Evolutionary conservation across 2,888 invertebrate genomes (phyloP).

Genomic region (Conistra vaccinii): DNA sequence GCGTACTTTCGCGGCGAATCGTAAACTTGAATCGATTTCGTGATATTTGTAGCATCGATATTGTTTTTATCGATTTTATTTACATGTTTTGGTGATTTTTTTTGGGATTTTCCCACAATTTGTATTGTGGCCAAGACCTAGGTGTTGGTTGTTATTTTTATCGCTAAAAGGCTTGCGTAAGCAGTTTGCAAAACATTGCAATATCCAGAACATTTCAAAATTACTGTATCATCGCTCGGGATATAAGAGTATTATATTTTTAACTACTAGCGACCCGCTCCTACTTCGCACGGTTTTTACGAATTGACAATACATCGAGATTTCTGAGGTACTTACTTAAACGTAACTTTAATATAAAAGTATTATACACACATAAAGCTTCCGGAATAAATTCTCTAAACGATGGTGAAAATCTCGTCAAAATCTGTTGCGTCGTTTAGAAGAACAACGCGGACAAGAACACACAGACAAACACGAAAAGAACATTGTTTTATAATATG

Average conservation of each 20-base stretch:
- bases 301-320: no score
- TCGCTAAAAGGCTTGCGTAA: not conserved
- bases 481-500: no score
- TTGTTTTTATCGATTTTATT: constrained; percentile 54
- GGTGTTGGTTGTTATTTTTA: constrained; percentile 7
- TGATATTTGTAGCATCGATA: constrained; percentile 64
- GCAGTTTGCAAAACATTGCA: not conserved
- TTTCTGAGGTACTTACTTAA: no score
- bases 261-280: no score
- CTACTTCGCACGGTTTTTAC: no score
- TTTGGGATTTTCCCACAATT: constrained; percentile 19
- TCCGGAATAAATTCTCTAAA: no score
- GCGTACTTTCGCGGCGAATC: constrained; percentile 69
- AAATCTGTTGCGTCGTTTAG: no score
- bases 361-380: no score
- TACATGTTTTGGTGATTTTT: constrained; percentile 15
- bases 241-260: not conserved
- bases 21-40: constrained; percentile 71
- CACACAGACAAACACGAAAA: no score
- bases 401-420: no score
- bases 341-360: no score
- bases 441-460: no score
- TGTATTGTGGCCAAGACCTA: constrained; percentile 19
- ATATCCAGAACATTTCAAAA: not conserved
- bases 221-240: not conserved